Percentiles rank a stretch among this genome's conserved stretches.
Evolutionary conservation across 92 coral and sea anemone species (phyloP).

Genomic region (Actinernus sp.): DNA sequence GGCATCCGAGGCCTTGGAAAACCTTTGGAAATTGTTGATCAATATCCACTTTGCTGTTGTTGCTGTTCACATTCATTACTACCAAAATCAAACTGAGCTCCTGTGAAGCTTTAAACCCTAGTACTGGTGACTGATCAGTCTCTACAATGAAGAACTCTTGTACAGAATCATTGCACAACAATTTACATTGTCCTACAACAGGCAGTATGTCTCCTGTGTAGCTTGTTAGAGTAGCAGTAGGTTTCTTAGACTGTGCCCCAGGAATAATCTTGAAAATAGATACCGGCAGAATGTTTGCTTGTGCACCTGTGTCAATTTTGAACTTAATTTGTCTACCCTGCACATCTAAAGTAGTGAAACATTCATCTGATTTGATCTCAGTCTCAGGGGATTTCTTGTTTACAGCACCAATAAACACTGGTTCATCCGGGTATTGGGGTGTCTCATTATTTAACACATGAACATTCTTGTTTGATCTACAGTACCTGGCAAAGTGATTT

Average conservation of each 20-base stretch:
- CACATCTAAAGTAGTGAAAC: constrained; percentile 19
- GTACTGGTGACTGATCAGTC: constrained; percentile 24
- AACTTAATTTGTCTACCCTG: constrained; percentile 19
- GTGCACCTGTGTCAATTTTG: constrained; percentile 43
- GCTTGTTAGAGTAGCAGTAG: constrained; percentile 13
- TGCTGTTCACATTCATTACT: constrained; percentile 11
- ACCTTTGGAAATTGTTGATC: constrained; percentile 26
- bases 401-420: constrained; percentile 44
- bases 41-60: constrained; percentile 1
- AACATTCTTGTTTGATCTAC: constrained; percentile 6
- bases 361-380: constrained; percentile 5
- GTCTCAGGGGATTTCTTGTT: constrained; percentile 4
- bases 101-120: constrained; percentile 49
- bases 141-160: constrained; percentile 30
- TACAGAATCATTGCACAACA: constrained; percentile 5
- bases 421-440: constrained; percentile 23
- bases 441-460: not conserved
- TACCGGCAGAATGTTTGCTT: constrained; percentile 41
- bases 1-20: constrained; percentile 50
- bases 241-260: constrained; percentile 8
- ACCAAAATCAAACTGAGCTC: constrained; percentile 36
- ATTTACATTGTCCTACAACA: constrained; percentile 20
- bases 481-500: constrained; percentile 19
- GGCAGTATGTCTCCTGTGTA: constrained; percentile 27
- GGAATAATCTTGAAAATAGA: constrained; percentile 19